phyloP scores from a whole-genome alignment of 2,888 invertebrate genomes.

The Deilephila porcellus region DNA sequence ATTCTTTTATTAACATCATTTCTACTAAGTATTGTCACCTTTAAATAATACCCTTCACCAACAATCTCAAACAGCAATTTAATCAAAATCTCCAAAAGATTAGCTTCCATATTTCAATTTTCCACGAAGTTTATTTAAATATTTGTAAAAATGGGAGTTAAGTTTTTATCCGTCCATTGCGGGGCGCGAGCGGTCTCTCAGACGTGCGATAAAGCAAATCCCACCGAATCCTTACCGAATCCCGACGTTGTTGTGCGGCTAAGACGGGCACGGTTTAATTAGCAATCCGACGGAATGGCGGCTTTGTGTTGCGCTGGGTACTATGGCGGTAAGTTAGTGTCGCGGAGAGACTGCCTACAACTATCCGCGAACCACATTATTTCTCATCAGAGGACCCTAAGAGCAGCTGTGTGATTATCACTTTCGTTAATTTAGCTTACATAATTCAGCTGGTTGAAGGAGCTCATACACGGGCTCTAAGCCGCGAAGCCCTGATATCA shows the following conservation, averaged over 20 bases:
- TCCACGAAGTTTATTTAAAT: neutral
- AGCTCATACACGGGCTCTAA: no score
- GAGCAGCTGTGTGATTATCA: neutral
- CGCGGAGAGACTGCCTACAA: neutral
- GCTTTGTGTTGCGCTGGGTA: slow-evolving; percentile 19
- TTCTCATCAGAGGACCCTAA: neutral
- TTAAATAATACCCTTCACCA: no score
- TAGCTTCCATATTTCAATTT: neutral
- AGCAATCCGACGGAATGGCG: slow-evolving; percentile 22
- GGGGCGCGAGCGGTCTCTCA: slow-evolving; percentile 22
- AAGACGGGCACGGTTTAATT: slow-evolving; percentile 20
- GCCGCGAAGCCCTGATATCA: no score
- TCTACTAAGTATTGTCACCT: no score
- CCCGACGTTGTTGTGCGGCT: slow-evolving; percentile 18
- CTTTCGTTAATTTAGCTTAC: neutral
- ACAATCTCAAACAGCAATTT: neutral
- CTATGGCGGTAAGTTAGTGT: slow-evolving; percentile 3
- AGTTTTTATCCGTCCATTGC: neutral
- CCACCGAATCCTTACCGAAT: slow-evolving; percentile 19
- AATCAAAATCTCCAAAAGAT: neutral
- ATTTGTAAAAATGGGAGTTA: neutral
- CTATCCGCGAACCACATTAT: neutral
- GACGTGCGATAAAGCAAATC: slow-evolving; percentile 36
- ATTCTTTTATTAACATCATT: no score
- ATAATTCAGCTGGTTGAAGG: no score